Base-by-base conservation (phyloP, 2,113 vertebrate species). In the Barbus barbus region DNA sequence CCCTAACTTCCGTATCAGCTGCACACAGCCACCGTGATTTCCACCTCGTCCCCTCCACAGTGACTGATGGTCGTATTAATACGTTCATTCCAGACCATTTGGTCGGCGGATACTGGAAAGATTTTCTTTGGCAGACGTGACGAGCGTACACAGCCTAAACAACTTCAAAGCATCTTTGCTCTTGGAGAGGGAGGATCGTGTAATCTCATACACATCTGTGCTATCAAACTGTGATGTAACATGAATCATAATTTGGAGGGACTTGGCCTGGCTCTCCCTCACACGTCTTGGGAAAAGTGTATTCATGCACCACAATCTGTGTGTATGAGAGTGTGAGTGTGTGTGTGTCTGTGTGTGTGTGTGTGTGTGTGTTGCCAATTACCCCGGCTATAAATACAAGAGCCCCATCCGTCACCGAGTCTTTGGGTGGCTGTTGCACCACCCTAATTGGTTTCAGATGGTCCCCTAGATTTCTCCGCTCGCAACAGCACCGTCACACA, bases 401-500 rank as follows among this genome's bases (percentile, higher is more conserved):
- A 95, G 95, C 95, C 95, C 95, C 95, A 98, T 98, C 97, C 96
- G 97, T 98, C 97, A 97, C 95, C 93, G 92, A 95, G 95, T 96
- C 96, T 97, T 96, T 98, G 96, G 97, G 97, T 98, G 97, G 97
- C 95, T 97, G 96, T 95, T 96, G 95, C 90, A 88, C 85, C 83
- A 95, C 95, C 94, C 95, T 98, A 98, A 99, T 98, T 97, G 96
- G 95, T 98, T 97, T 96, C 97, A 98, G 96, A 98, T 98, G 97
- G 92, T 92, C 88, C 94, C 94, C 93, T 51, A 90, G 92, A 92
- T 92, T 91, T 84, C 90, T 95, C 93, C 67, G 78, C 85, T 83
- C 81, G 89, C 90, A 89, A 89, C 92, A 94, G 93, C 93, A 90
- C 89, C 94, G 87, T 94, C 95, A 94, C 94, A 93, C 93, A 90